Conservation (phyloP, 2,113 vertebrate species). For the Dipodomys spectabilis region DNA sequence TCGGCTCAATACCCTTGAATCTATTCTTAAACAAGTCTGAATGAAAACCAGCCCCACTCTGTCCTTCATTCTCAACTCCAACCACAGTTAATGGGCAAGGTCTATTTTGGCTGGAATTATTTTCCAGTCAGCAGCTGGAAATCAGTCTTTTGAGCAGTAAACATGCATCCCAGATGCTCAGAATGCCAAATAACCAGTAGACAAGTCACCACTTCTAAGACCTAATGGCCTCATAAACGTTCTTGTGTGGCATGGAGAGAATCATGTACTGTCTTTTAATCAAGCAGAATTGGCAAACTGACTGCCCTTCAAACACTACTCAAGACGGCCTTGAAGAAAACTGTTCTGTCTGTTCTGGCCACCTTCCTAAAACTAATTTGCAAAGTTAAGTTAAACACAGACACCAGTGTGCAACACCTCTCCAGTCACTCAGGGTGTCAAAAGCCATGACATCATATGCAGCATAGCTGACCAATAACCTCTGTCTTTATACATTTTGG, state of each 20-base stretch:
- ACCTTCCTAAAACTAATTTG: not conserved
- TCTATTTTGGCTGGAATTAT: not conserved
- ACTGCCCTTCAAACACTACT: not conserved
- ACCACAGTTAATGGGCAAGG: not conserved
- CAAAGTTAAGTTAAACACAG: not conserved
- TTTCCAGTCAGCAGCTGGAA: not conserved
- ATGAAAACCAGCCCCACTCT: not conserved
- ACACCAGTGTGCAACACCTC: not conserved
- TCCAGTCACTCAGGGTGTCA: not conserved
- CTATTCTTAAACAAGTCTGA: not conserved
- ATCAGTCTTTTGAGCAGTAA: not conserved
- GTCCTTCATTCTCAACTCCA: not conserved
- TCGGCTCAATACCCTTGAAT: not conserved
- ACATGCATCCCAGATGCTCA: not conserved
- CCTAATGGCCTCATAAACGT: not conserved
- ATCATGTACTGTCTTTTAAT: not conserved
- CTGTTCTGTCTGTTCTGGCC: not conserved
- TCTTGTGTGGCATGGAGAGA: not conserved
- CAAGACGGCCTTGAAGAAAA: not conserved
- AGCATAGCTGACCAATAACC: not conserved
- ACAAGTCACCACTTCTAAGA: not conserved
- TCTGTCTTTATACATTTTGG: not conserved
- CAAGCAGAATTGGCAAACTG: not conserved
- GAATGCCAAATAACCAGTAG: not conserved
- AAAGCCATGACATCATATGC: not conserved